These are phyloP conservation scores for Gymnarchus niloticus DNA, from an alignment of 2,113 vertebrate species.

Conservation along the genomic window DNA sequence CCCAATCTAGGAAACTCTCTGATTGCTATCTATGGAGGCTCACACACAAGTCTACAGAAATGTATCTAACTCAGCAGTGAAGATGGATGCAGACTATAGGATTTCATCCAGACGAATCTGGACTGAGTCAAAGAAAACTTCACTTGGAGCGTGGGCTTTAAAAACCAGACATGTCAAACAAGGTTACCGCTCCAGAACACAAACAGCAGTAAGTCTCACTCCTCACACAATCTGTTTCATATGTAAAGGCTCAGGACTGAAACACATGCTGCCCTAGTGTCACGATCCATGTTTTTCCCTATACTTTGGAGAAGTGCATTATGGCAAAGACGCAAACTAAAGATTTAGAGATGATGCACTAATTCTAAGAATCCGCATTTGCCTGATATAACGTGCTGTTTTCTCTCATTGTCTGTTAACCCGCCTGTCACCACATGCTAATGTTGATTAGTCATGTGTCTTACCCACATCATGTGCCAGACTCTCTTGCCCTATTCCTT, in stretches of 20 bases:
- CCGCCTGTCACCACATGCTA: too few relatives aligned
- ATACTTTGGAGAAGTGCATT: background rate
- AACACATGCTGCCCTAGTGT: background rate
- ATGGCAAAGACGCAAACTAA: background rate
- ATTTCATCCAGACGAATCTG: background rate
- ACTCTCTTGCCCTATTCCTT: background rate
- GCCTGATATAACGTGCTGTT: background rate
- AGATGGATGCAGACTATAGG: background rate
- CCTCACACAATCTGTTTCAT: background rate
- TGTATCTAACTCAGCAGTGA: background rate
- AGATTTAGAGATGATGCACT: background rate
- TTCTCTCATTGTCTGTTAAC: background rate
- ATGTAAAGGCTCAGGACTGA: background rate
- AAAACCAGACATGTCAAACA: background rate
- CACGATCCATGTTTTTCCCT: too few relatives aligned
- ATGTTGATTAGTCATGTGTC: too few relatives aligned
- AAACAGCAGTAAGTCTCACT: constrained; percentile 1
- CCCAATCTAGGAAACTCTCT: background rate
- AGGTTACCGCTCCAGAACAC: background rate
- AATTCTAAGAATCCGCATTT: too few relatives aligned
- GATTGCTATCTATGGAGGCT: background rate
- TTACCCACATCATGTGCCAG: background rate
- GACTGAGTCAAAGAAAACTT: constrained; percentile 10
- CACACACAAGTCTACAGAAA: too few relatives aligned
- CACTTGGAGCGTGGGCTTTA: background rate